A percentile compares a stretch with the other conserved stretches of the same genome.
Conservation (phyloP, 2,797 vertebrate genomes). For the Scleropages formosus region DNA sequence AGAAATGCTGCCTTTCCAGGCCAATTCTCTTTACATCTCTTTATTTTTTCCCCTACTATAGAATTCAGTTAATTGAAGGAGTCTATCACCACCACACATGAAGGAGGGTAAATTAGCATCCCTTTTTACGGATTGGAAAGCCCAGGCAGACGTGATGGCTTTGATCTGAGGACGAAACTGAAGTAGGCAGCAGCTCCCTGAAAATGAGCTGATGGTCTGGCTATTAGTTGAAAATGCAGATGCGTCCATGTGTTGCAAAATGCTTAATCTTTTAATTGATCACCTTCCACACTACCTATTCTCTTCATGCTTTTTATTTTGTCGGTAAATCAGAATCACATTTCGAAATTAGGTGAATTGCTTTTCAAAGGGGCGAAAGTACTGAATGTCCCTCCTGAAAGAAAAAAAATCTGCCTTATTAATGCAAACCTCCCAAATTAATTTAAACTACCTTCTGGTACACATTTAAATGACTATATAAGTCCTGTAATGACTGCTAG, state of each 20-base stretch:
- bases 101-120: conserved; percentile 97
- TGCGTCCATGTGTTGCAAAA: conserved; percentile 87
- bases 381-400: conserved; percentile 36
- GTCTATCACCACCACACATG: conserved; percentile 92
- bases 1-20: conserved; percentile 83
- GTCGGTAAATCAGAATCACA: conserved; percentile 62
- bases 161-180: conserved; percentile 90
- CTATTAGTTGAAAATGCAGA: conserved; percentile 90
- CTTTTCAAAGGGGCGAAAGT: conserved; percentile 58
- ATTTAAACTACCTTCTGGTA: conserved; percentile 32
- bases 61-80: conserved; percentile 99
- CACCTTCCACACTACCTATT: conserved; percentile 80
- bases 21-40: conserved; percentile 82
- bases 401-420: conserved; percentile 37
- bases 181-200: conserved; percentile 82
- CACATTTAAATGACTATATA: conserved; percentile 35
- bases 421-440: conserved; percentile 42
- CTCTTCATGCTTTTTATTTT: conserved; percentile 50
- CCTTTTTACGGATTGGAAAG: conserved; percentile 85
- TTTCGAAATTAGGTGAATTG: conserved; percentile 65
- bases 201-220: conserved; percentile 98
- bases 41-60: conserved; percentile 79
- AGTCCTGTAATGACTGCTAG: conserved; percentile 29
- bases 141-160: conserved; percentile 74
- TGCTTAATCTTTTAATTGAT: conserved; percentile 99